phyloP scores from a whole-genome alignment of 1,140 invertebrate species.

The Campoletis sonorensis region DNA sequence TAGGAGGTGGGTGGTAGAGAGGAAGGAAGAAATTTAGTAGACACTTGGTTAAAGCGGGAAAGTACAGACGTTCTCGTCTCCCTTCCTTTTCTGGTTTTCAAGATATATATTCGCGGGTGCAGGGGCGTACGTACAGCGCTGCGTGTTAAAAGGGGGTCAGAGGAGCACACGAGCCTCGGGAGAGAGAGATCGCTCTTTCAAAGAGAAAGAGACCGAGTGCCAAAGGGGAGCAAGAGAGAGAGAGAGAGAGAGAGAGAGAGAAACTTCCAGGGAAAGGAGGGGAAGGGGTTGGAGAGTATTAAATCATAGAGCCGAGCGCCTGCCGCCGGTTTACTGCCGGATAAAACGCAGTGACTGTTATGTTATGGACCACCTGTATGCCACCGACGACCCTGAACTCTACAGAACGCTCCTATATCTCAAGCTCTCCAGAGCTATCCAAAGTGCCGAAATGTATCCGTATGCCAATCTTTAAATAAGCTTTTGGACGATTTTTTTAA shows the following conservation, averaged over 20 bases:
- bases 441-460: constrained; percentile 1
- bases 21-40: constrained; percentile 42
- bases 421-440: background rate
- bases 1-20: constrained; percentile 7
- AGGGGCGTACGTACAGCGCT: constrained; percentile 68
- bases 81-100: constrained; percentile 26
- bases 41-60: constrained; percentile 41
- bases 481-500: too few relatives aligned
- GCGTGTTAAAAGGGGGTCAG: constrained; percentile 43
- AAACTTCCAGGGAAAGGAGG: constrained; percentile 48
- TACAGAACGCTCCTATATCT: constrained; percentile 4
- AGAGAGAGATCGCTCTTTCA: background rate
- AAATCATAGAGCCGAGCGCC: constrained; percentile 76
- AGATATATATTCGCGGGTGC: constrained; percentile 44
- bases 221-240: constrained; percentile 49
- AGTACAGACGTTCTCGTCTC: constrained; percentile 50
- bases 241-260: constrained; percentile 50
- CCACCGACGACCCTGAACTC: constrained; percentile 75
- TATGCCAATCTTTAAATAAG: too few relatives aligned
- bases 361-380: constrained; percentile 78
- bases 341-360: constrained; percentile 78
- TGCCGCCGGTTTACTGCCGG: constrained; percentile 76
- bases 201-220: constrained; percentile 51
- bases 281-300: constrained; percentile 71
- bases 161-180: constrained; percentile 29